These are phyloP conservation scores for Gonioctena quinquepunctata DNA, from an alignment of 1,140 invertebrate species.

Conservation along the genomic window DNA sequence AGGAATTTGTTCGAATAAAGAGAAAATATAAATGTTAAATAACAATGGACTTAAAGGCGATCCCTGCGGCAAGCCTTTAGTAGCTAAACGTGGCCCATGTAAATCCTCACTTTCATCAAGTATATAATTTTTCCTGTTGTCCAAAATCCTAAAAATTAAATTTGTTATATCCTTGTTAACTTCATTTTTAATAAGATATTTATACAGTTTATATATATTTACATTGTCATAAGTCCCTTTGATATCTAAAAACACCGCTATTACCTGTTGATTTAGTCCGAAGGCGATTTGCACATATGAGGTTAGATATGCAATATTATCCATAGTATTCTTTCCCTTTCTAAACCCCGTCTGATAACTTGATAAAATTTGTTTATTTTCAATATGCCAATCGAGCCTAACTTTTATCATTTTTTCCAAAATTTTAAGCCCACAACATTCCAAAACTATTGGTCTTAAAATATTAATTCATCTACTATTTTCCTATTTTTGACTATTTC, in stretches of 20 bases:
- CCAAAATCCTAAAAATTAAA: too few relatives aligned
- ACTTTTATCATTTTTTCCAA: background rate
- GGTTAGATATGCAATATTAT: background rate
- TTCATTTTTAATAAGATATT: too few relatives aligned
- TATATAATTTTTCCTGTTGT: too few relatives aligned
- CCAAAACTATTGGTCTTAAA: background rate
- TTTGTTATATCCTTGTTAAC: too few relatives aligned
- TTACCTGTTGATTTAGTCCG: background rate
- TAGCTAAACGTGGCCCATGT: too few relatives aligned
- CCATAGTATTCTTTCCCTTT: background rate
- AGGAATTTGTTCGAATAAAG: too few relatives aligned
- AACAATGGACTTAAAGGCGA: too few relatives aligned
- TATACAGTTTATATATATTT: background rate
- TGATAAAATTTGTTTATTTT: background rate
- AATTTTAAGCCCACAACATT: background rate
- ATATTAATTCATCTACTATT: background rate
- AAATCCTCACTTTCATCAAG: too few relatives aligned
- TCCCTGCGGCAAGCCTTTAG: too few relatives aligned
- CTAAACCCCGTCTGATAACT: background rate
- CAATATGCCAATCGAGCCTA: background rate
- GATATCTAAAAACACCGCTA: background rate
- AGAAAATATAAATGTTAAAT: too few relatives aligned
- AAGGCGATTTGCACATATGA: background rate
- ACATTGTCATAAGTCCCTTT: background rate
- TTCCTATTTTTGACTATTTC: background rate